Percentiles rank a stretch among this genome's conserved stretches.
These are phyloP conservation scores for Callinectes sapidus DNA, from an alignment of 2,888 invertebrate genomes.

Conservation along the genomic window DNA sequence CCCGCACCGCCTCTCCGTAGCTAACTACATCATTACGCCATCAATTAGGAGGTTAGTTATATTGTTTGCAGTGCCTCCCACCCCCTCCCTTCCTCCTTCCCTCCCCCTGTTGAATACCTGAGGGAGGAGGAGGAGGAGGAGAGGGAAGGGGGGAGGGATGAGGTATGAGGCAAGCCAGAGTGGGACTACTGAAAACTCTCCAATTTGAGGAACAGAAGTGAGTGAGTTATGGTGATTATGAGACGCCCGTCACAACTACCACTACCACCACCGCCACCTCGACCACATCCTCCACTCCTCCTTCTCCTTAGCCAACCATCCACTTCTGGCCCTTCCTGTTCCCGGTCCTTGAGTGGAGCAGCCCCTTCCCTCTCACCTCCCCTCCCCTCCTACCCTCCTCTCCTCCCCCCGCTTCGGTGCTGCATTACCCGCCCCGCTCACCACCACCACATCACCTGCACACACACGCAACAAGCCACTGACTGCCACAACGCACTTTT, in stretches of 20 bases:
- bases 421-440: conserved; percentile 5
- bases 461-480: neutral
- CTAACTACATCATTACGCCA: conserved; percentile 61
- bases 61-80: conserved; percentile 37
- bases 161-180: neutral
- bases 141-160: neutral
- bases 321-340: conserved; percentile 49
- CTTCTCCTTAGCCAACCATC: neutral
- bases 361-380: neutral
- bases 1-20: conserved; percentile 9
- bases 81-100: neutral
- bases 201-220: conserved; percentile 33
- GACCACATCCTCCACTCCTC: neutral
- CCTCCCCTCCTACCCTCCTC: neutral
- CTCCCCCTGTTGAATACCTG: neutral
- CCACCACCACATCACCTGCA: neutral
- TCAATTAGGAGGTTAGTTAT: conserved; percentile 60
- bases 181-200: conserved; percentile 17
- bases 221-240: conserved; percentile 26
- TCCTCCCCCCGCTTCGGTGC: neutral
- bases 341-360: conserved; percentile 48
- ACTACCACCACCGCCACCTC: conserved; percentile 13
- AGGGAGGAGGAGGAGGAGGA: neutral
- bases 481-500: neutral
- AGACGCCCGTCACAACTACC: neutral